These are phyloP conservation scores for Schizothorax lantsangensis DNA, from an alignment of 2,797 vertebrate species.

Conservation along the genomic window DNA sequence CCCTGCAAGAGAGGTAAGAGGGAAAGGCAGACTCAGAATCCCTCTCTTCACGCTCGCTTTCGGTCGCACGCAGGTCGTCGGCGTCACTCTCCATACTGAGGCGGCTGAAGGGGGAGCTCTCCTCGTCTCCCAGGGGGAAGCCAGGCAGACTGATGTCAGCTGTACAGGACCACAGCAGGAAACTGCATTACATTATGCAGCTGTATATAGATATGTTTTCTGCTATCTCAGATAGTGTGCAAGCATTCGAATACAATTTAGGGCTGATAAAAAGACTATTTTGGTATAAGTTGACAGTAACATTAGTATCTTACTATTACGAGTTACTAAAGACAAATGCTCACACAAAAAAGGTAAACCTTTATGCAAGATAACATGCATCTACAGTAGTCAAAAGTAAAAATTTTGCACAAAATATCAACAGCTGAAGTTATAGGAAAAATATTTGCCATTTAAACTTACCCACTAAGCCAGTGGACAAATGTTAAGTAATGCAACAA, in stretches of 20 bases:
- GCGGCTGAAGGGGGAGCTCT: slow-evolving; percentile 85
- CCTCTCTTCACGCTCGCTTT: slow-evolving; percentile 69
- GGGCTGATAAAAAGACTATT: background rate
- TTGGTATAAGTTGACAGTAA: background rate
- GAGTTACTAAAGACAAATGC: background rate
- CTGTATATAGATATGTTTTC: background rate
- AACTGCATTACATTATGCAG: slow-evolving; percentile 6
- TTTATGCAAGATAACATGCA: background rate
- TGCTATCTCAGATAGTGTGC: background rate
- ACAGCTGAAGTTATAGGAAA: background rate
- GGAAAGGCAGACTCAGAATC: slow-evolving; percentile 74
- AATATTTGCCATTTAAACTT: background rate
- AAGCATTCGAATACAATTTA: background rate
- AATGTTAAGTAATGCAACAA: slow-evolving; percentile 17
- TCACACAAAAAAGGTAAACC: background rate
- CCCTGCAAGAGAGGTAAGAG: slow-evolving; percentile 82
- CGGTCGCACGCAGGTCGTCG: slow-evolving; percentile 78
- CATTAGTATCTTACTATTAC: background rate
- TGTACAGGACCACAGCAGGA: slow-evolving; percentile 80
- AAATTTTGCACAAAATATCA: background rate
- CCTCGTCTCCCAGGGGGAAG: slow-evolving; percentile 88
- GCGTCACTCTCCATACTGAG: slow-evolving; percentile 89
- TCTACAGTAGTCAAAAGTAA: background rate
- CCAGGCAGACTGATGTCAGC: slow-evolving; percentile 88
- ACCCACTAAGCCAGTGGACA: slow-evolving; percentile 11